Percentiles rank a stretch among this genome's conserved stretches.
These are phyloP conservation scores for Gadus macrocephalus DNA, from an alignment of 2,113 vertebrate genomes.

Conservation along the genomic window DNA sequence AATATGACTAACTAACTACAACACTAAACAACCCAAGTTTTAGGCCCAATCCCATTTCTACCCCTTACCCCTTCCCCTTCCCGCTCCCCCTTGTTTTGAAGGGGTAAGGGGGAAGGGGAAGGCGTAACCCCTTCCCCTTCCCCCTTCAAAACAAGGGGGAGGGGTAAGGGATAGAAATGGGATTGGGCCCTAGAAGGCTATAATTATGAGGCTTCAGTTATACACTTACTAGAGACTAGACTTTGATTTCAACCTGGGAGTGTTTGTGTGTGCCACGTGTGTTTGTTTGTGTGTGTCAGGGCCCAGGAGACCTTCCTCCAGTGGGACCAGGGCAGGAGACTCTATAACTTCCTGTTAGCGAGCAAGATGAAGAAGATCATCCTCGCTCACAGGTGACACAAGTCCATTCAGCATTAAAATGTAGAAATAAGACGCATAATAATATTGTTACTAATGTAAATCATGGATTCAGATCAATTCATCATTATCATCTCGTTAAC, in stretches of 20 bases:
- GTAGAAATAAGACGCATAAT: not conserved
- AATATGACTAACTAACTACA: not conserved
- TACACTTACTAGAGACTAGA: not conserved
- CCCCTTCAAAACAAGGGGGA: no score
- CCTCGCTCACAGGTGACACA: constrained; percentile 82
- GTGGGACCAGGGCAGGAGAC: constrained; percentile 89
- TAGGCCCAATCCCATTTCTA: no score
- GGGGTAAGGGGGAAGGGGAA: no score
- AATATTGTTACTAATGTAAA: not conserved
- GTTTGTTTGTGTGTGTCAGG: constrained; percentile 52
- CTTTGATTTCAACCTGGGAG: not conserved
- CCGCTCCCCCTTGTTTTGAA: no score
- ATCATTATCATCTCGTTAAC: no score
- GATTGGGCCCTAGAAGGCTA: not conserved
- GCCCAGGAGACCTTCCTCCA: constrained; percentile 91
- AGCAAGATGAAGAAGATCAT: constrained; percentile 94
- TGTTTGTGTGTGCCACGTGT: not conserved
- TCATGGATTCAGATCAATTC: no score
- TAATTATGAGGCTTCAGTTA: not conserved
- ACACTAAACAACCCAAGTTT: not conserved
- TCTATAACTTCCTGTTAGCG: constrained; percentile 92
- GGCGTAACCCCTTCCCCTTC: no score
- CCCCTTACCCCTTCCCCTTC: no score
- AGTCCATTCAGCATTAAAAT: not conserved
- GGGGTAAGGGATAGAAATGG: no score